A percentile compares a stretch with the other conserved stretches of the same genome.
Conservation (phyloP, 53 echinoderm and acorn worm genomes). For the Arbacia lixula region DNA sequence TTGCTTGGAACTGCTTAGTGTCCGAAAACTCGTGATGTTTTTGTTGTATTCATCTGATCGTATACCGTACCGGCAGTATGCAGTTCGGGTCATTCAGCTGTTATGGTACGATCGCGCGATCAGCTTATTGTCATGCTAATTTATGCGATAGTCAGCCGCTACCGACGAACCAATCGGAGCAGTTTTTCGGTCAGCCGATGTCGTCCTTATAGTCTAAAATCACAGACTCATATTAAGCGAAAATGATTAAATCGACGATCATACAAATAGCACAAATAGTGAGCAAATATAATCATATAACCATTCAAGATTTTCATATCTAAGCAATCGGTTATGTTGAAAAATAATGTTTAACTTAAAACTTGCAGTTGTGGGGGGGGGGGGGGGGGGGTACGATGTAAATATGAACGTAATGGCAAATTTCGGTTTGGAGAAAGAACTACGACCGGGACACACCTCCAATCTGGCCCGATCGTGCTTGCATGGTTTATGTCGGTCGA, state of each 20-base stretch:
- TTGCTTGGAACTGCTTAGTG: not conserved
- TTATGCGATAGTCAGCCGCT: not conserved
- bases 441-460: not conserved
- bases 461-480: not conserved
- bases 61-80: not conserved
- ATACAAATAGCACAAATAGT: not conserved
- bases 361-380: too few relatives aligned
- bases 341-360: too few relatives aligned
- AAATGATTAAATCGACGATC: too few relatives aligned
- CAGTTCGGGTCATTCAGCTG: not conserved
- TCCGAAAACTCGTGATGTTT: not conserved
- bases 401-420: not conserved
- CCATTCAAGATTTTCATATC: not conserved
- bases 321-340: too few relatives aligned
- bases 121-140: constrained; percentile 24
- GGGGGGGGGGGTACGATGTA: too few relatives aligned
- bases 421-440: not conserved
- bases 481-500: not conserved
- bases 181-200: not conserved
- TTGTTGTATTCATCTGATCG: not conserved
- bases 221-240: not conserved
- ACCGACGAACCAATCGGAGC: not conserved
- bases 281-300: not conserved
- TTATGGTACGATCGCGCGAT: constrained; percentile 45
- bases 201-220: not conserved